A percentile compares a stretch with the other conserved stretches of the same genome.
These are phyloP conservation scores for Pseudomyrmex concolor DNA, from an alignment of 1,140 invertebrate genomes.

Conservation along the genomic window DNA sequence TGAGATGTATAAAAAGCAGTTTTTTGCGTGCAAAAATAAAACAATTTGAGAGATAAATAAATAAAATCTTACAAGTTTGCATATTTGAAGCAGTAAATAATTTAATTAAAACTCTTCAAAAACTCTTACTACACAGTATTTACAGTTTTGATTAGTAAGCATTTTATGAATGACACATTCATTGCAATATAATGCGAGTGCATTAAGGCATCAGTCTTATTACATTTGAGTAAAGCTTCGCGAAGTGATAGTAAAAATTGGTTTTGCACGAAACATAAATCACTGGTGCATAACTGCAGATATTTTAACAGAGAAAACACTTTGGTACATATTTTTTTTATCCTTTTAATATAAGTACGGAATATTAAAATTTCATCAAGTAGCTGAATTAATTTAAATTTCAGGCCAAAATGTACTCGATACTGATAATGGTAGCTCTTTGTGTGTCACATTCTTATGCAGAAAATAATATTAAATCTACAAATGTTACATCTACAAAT, in stretches of 20 bases:
- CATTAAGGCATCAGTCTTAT: slow-evolving; percentile 59
- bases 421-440: slow-evolving; percentile 41
- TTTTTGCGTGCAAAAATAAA: too few relatives aligned
- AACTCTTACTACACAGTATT: background rate
- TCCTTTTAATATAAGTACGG: background rate
- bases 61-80: background rate
- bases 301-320: slow-evolving; percentile 19
- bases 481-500: slow-evolving; percentile 22
- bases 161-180: slow-evolving; percentile 39
- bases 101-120: background rate
- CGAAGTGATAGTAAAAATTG: slow-evolving; percentile 1
- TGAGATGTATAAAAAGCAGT: too few relatives aligned
- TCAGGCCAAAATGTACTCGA: slow-evolving; percentile 63
- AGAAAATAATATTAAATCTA: slow-evolving; percentile 63
- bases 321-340: background rate
- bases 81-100: background rate
- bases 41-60: too few relatives aligned
- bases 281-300: background rate
- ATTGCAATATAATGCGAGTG: slow-evolving; percentile 41
- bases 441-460: slow-evolving; percentile 51
- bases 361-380: background rate
- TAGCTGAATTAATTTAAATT: slow-evolving; percentile 18
- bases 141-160: slow-evolving; percentile 60
- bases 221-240: slow-evolving; percentile 49
- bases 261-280: slow-evolving; percentile 17